These are phyloP conservation scores for Cranoglanis bouderius DNA, from an alignment of 2,113 vertebrate species.

Conservation along the genomic window DNA sequence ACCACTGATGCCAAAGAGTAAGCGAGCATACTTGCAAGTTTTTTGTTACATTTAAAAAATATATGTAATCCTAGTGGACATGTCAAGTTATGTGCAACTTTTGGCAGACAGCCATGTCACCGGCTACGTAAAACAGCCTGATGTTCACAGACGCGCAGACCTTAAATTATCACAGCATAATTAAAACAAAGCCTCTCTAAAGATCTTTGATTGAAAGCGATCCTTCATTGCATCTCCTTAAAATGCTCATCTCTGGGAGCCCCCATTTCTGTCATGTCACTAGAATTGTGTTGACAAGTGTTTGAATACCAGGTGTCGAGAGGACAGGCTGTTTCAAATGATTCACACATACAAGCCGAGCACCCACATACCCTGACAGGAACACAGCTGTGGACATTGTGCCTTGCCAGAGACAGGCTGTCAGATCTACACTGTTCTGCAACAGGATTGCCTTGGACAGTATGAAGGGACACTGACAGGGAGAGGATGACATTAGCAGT, in stretches of 20 bases:
- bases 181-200: neutral
- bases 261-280: neutral
- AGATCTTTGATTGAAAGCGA: neutral
- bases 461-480: neutral
- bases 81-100: neutral
- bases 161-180: neutral
- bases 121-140: neutral
- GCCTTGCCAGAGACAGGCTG: constrained; percentile 51
- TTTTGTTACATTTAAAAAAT: neutral
- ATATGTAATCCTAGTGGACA: neutral
- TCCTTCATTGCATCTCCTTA: neutral
- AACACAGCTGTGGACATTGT: constrained; percentile 53
- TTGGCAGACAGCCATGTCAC: neutral
- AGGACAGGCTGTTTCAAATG: constrained; percentile 17
- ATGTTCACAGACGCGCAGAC: neutral
- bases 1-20: neutral
- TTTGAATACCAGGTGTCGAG: neutral
- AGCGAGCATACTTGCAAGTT: neutral
- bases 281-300: neutral
- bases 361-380: constrained; percentile 47
- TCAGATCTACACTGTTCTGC: constrained; percentile 44
- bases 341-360: constrained; percentile 45
- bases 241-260: neutral
- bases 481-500: constrained; percentile 2
- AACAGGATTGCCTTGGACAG: neutral